Evolutionary conservation across 2,797 vertebrate species (phyloP).

Genomic region (Diplodus puntazzo): DNA sequence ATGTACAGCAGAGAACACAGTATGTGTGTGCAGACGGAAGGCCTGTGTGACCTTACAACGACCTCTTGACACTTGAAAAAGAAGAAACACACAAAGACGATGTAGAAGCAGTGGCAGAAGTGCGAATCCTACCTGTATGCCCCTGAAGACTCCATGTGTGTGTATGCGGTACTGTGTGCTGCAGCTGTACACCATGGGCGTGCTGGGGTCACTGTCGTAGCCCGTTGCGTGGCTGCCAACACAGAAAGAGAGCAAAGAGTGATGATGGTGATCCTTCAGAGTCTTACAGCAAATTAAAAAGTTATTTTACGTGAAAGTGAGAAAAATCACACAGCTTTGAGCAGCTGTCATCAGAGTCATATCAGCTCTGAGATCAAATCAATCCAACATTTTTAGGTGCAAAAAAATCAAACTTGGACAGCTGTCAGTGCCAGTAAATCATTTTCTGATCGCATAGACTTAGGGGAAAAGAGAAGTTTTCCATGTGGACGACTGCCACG

Average conservation of each 20-base stretch:
- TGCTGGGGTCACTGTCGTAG: conserved; percentile 94
- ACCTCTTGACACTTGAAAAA: conserved; percentile 17
- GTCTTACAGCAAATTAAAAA: neutral
- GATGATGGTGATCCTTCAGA: neutral
- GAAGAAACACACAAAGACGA: neutral
- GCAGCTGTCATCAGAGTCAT: neutral
- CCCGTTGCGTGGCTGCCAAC: conserved; percentile 89
- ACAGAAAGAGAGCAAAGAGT: conserved; percentile 55
- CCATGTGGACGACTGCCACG: neutral
- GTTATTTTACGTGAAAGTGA: neutral
- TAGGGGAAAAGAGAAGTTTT: neutral
- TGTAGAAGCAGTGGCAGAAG: neutral
- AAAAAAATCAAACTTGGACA: neutral
- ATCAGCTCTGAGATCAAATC: neutral
- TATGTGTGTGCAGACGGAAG: conserved; percentile 2
- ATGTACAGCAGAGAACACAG: neutral
- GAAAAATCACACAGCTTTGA: neutral
- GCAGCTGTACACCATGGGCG: conserved; percentile 97
- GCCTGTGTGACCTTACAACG: conserved; percentile 17
- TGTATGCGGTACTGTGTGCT: conserved; percentile 99
- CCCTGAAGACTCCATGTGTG: conserved; percentile 96
- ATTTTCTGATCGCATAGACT: neutral
- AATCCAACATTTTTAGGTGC: neutral
- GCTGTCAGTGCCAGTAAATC: neutral
- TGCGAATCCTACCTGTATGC: conserved; percentile 79